A percentile compares a stretch with the other conserved stretches of the same genome.
Evolutionary conservation across 2,113 vertebrate genomes (phyloP).

Genomic region (Crotophaga sulcirostris): DNA sequence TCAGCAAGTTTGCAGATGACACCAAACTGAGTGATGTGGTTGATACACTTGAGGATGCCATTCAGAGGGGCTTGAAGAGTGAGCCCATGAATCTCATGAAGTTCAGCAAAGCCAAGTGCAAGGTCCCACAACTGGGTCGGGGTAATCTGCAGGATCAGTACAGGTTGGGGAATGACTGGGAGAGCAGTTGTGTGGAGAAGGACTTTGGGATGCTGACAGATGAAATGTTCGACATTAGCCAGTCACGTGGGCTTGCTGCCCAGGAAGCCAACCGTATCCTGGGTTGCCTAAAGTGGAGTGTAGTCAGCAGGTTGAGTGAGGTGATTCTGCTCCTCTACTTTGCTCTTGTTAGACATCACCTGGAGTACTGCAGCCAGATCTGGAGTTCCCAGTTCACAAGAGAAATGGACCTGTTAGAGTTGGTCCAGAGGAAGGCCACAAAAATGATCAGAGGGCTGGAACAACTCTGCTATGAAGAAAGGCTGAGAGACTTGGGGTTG

Average conservation of each 20-base stretch:
- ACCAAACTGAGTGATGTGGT: not conserved
- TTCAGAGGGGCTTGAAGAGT: not conserved
- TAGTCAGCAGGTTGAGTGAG: not conserved
- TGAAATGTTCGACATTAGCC: not conserved
- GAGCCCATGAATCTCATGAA: accelerated
- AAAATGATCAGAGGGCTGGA: no score
- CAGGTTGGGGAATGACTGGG: not conserved
- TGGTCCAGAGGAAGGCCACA: no score
- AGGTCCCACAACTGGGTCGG: no score
- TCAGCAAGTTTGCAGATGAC: not conserved
- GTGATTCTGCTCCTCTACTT: not conserved
- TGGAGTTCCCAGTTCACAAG: no score
- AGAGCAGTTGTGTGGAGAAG: not conserved
- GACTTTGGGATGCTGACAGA: not conserved
- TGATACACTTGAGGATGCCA: not conserved
- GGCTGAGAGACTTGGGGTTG: no score
- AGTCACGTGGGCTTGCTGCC: no score
- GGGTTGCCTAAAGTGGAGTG: no score
- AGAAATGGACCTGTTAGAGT: no score
- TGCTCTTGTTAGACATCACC: not conserved
- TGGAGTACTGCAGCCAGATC: not conserved
- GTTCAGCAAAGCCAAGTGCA: not conserved
- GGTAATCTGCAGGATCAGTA: not conserved
- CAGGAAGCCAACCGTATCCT: not conserved
- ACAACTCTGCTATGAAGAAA: no score